Base-by-base conservation (phyloP, 1,140 invertebrate genomes). In the Dendrolimus punctatus region DNA sequence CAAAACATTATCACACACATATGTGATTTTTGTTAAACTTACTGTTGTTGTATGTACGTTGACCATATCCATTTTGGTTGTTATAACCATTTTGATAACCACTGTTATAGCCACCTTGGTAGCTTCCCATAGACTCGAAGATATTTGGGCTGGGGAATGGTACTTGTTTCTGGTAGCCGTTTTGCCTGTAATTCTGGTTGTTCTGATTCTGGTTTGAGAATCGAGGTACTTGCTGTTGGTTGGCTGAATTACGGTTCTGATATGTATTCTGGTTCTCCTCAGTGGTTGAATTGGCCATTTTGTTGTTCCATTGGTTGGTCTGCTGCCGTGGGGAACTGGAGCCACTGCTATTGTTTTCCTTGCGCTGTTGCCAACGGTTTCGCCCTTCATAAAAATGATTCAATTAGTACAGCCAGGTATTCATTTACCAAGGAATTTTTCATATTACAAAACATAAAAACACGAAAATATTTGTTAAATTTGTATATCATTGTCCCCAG, bases 341-440 rank as follows among this genome's bases (percentile, higher is more conserved):
- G 6, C 79, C 78, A 53, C 78, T 84, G 52, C 79, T 86, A 46
- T 23, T 23, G 23, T 86, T 86, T 52, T 88, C 85, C 57, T 88
- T 88, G 40, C 85, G 78, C 70, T 87, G 85, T 57, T 88, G 87
- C 87, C 87, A 88, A 48, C 87, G 83, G 53, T 87, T 87, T 55
- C 87, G 87, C 50, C 87, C 86, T 87, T 57, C 9, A 55, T 45
- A 59, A 46, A 45, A 42, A 48, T 46, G 46, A 53, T 42, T 40
- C 50, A 40, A 36, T 59, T 40, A 39, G 8, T 52, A 46, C 45
- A 40, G 9, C 23, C 23, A 23, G 1, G 23, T 23, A 23, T 23
- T 23, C 1, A 23, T 2, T 23, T 23, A 23, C 3, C 1, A 23
- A 23, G 3, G 23, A 23, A 23, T 23, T 23, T 23, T 23, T 23